Conservation (phyloP, 2,888 invertebrate species). For the Scaptomyza caliginosa region DNA sequence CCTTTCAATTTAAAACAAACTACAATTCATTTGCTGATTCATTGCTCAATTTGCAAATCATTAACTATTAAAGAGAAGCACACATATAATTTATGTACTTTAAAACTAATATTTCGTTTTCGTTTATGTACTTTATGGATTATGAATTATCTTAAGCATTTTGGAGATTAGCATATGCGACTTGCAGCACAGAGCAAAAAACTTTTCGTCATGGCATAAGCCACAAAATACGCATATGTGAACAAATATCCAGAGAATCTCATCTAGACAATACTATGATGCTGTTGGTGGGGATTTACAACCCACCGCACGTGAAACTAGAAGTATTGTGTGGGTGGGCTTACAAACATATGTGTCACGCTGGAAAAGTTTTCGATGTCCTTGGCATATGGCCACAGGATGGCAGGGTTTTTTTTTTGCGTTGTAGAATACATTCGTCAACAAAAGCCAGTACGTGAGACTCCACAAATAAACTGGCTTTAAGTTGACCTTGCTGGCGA, state of each 20-base stretch:
- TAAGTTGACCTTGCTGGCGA: slow-evolving; percentile 22
- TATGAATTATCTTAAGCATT: slow-evolving; percentile 5
- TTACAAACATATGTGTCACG: slow-evolving; percentile 21
- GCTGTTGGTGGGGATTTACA: not conserved
- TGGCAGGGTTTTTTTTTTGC: not conserved
- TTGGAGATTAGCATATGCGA: not conserved
- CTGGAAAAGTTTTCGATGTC: slow-evolving; percentile 16
- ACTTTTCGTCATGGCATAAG: slow-evolving; percentile 10
- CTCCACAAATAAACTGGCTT: slow-evolving; percentile 13
- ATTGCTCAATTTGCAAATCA: not conserved
- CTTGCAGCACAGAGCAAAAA: slow-evolving; percentile 10
- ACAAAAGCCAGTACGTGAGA: slow-evolving; percentile 10
- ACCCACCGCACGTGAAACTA: not conserved
- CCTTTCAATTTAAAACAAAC: not conserved
- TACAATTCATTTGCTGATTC: not conserved
- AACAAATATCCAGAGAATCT: slow-evolving; percentile 12
- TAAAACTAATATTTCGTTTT: not conserved
- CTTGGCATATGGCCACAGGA: slow-evolving; percentile 13
- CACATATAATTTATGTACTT: not conserved
- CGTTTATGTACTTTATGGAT: not conserved
- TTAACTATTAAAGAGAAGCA: not conserved
- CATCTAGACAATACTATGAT: slow-evolving; percentile 5
- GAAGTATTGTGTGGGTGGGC: slow-evolving; percentile 6
- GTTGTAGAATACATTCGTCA: slow-evolving; percentile 1
- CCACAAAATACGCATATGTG: slow-evolving; percentile 9